A percentile compares a stretch with the other conserved stretches of the same genome.
phyloP scores from a whole-genome alignment of 2,113 vertebrate species.

The Meleagris gallopavo region DNA sequence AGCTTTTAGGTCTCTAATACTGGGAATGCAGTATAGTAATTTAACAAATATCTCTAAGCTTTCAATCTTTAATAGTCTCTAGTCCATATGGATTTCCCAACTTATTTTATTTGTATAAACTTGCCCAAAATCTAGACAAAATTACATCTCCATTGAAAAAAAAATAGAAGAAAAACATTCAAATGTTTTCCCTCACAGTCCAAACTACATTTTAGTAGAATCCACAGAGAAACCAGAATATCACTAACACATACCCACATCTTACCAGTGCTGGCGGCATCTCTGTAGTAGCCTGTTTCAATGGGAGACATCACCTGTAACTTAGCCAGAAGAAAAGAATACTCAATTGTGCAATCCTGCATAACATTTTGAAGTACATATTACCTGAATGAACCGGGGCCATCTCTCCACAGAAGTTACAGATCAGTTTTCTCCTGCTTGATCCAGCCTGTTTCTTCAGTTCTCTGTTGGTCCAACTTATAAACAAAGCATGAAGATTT shows the following conservation, averaged over 20 bases:
- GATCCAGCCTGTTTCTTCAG: neutral
- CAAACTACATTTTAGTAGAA: neutral
- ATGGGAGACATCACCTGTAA: neutral
- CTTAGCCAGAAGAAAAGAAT: neutral
- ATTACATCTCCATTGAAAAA: neutral
- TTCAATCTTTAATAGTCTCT: neutral
- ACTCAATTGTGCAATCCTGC: neutral
- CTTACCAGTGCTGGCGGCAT: neutral
- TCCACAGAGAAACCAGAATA: neutral
- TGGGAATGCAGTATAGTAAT: neutral
- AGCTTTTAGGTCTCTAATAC: neutral
- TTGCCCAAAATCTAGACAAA: neutral
- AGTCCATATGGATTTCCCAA: neutral
- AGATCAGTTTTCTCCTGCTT: neutral
- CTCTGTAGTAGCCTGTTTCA: neutral
- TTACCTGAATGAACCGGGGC: fast-evolving
- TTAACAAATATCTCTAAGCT: fast-evolving
- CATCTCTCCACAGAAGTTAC: neutral
- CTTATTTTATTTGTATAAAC: neutral
- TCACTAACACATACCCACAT: neutral
- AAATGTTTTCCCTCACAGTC: neutral
- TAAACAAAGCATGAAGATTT: neutral
- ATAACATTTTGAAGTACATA: neutral
- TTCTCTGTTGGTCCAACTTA: neutral
- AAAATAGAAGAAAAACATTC: neutral